These are phyloP conservation scores for Drosophila prostipennis DNA, from an alignment of 2,888 invertebrate species.

Conservation along the genomic window DNA sequence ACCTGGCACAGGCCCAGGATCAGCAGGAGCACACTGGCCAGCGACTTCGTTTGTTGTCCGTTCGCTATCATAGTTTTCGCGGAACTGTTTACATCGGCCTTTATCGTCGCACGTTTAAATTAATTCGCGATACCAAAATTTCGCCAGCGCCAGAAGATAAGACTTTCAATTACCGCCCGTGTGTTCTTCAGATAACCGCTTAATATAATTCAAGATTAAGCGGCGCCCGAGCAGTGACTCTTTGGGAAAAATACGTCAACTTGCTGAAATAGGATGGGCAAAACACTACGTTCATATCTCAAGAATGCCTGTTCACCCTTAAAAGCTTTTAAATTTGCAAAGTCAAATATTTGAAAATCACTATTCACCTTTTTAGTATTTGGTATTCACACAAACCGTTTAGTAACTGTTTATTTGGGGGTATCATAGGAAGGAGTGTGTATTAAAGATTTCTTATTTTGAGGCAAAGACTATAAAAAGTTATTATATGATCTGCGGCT, in stretches of 20 bases:
- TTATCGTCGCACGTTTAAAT: slow-evolving; percentile 63
- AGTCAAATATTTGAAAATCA: slow-evolving; percentile 12
- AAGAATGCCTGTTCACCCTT: background rate
- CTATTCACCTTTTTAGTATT: background rate
- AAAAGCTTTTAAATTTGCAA: slow-evolving; percentile 3
- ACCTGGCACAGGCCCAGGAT: slow-evolving; percentile 39
- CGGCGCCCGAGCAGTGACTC: slow-evolving; percentile 1
- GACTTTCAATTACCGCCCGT: slow-evolving; percentile 55
- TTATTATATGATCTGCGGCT: too few species aligned
- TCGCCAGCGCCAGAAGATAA: slow-evolving; percentile 50
- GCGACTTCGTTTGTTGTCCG: slow-evolving; percentile 39
- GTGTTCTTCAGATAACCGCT: slow-evolving; percentile 57
- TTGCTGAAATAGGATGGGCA: slow-evolving; percentile 9
- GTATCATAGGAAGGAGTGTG: too few species aligned
- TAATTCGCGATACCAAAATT: slow-evolving; percentile 51
- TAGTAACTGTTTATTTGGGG: too few species aligned
- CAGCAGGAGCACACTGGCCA: slow-evolving; percentile 35
- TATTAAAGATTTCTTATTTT: too few species aligned
- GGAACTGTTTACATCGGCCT: slow-evolving; percentile 67
- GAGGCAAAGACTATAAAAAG: too few species aligned
- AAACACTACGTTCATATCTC: slow-evolving; percentile 15
- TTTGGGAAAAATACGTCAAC: background rate
- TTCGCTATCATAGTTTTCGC: slow-evolving; percentile 50
- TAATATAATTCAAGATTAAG: slow-evolving; percentile 48
- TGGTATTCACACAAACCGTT: background rate